phyloP scores from a whole-genome alignment of 2,888 invertebrate genomes.

The Trilocha varians region DNA sequence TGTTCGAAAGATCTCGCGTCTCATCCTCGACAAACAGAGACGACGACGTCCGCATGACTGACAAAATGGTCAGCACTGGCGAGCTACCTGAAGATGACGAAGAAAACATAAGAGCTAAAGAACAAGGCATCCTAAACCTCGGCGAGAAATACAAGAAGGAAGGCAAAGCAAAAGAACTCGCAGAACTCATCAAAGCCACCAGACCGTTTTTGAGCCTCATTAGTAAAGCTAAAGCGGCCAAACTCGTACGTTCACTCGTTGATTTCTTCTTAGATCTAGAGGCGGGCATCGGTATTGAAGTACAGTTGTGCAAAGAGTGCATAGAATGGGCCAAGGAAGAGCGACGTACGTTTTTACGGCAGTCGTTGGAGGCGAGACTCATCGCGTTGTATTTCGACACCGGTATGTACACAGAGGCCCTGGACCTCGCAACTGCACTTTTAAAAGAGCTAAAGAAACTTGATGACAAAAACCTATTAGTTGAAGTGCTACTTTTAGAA shows the following conservation, averaged over 20 bases:
- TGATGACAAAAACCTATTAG: slow-evolving; percentile 98
- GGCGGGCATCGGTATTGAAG: slow-evolving; percentile 95
- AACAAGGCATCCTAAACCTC: slow-evolving; percentile 93
- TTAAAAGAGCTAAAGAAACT: slow-evolving; percentile 97
- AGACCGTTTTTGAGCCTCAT: slow-evolving; percentile 95
- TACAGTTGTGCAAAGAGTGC: slow-evolving; percentile 95
- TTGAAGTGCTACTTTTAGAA: slow-evolving; percentile 98
- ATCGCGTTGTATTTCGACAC: slow-evolving; percentile 96
- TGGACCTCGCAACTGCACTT: slow-evolving; percentile 87
- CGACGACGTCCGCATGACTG: slow-evolving; percentile 81
- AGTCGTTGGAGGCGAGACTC: slow-evolving; percentile 94
- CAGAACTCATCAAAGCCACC: slow-evolving; percentile 94
- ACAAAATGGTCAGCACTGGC: slow-evolving; percentile 85
- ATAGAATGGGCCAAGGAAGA: slow-evolving; percentile 99
- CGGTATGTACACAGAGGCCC: slow-evolving; percentile 89
- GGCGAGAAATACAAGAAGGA: slow-evolving; percentile 94
- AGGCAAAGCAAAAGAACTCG: slow-evolving; percentile 93
- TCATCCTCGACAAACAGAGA: slow-evolving; percentile 82
- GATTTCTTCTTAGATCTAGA: slow-evolving; percentile 98
- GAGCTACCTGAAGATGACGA: slow-evolving; percentile 88
- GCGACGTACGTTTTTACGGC: slow-evolving; percentile 95
- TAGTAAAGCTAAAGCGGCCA: slow-evolving; percentile 99
- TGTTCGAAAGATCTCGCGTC: slow-evolving; percentile 88
- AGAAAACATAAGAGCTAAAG: slow-evolving; percentile 91
- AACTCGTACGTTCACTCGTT: slow-evolving; percentile 95